A percentile compares a stretch with the other conserved stretches of the same genome.
Evolutionary conservation across 1,140 invertebrate genomes (phyloP).

Genomic region (Gryon sp.): DNA sequence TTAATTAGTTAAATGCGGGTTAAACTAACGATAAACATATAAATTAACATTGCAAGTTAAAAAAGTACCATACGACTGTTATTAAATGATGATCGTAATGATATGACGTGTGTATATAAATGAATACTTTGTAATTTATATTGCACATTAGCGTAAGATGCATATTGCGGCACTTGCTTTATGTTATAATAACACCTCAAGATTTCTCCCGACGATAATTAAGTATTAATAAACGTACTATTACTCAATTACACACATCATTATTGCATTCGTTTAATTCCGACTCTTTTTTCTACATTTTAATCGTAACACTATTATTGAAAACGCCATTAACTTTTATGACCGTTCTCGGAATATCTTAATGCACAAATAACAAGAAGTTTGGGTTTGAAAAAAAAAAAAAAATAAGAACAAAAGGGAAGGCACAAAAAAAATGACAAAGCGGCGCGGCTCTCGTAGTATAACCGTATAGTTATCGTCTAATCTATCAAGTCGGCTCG

Average conservation of each 20-base stretch:
- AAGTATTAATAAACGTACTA: constrained; percentile 32
- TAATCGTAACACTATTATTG: not conserved
- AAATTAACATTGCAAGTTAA: constrained; percentile 7
- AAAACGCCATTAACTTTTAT: constrained; percentile 9
- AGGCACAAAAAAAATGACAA: constrained; percentile 61
- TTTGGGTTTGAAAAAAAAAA: too few relatives aligned
- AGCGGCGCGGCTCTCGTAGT: constrained; percentile 31
- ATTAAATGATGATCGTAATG: constrained; percentile 42
- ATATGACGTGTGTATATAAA: constrained; percentile 36
- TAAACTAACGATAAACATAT: constrained; percentile 19
- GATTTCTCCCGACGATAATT: constrained; percentile 20
- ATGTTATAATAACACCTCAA: constrained; percentile 24
- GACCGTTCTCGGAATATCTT: constrained; percentile 12
- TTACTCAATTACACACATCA: constrained; percentile 15
- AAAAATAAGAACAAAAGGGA: too few relatives aligned
- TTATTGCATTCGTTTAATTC: constrained; percentile 9
- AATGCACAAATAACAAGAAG: constrained; percentile 18
- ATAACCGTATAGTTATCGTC: constrained; percentile 51
- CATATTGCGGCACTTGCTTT: not conserved
- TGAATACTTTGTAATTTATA: constrained; percentile 30
- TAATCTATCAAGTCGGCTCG: constrained; percentile 44
- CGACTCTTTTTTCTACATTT: not conserved
- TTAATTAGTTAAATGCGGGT: constrained; percentile 2
- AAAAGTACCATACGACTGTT: constrained; percentile 4
- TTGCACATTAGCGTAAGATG: constrained; percentile 14